A percentile compares a stretch with the other conserved stretches of the same genome.
These are phyloP conservation scores for Acanthis flammea DNA, from an alignment of 2,797 vertebrate genomes.

Conservation along the genomic window DNA sequence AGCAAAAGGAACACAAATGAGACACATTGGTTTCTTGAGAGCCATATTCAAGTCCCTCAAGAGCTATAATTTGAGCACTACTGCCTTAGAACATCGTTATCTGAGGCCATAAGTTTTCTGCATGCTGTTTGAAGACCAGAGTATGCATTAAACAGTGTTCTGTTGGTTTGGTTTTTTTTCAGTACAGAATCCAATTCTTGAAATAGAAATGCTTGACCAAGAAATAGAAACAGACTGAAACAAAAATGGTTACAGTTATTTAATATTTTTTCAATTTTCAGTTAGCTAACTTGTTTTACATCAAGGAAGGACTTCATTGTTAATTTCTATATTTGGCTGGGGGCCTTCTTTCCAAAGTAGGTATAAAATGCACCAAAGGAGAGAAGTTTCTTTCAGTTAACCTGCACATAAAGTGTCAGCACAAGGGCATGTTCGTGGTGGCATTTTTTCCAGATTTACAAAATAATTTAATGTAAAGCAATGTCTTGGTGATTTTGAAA, in stretches of 20 bases:
- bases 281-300: not conserved
- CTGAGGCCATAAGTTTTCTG: not conserved
- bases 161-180: not conserved
- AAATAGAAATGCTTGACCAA: not conserved
- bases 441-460: not conserved
- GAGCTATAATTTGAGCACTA: conserved; percentile 1
- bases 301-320: not conserved
- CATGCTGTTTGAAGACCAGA: not conserved
- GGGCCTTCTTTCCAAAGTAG: not conserved
- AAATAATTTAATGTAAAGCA: not conserved
- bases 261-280: not conserved
- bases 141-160: not conserved
- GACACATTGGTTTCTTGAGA: not conserved
- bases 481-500: not conserved
- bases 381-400: not conserved
- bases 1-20: conserved; percentile 12
- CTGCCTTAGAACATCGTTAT: not conserved
- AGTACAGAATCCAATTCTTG: not conserved
- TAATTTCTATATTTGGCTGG: not conserved
- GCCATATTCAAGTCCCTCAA: not conserved
- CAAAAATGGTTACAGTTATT: not conserved
- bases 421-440: accelerated
- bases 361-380: not conserved
- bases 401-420: not conserved
- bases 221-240: not conserved